Evolutionary conservation across 2,797 vertebrate genomes (phyloP), one percentile per base, ranked within the genome.

Genomic region (Echeneis naucrates): DNA sequence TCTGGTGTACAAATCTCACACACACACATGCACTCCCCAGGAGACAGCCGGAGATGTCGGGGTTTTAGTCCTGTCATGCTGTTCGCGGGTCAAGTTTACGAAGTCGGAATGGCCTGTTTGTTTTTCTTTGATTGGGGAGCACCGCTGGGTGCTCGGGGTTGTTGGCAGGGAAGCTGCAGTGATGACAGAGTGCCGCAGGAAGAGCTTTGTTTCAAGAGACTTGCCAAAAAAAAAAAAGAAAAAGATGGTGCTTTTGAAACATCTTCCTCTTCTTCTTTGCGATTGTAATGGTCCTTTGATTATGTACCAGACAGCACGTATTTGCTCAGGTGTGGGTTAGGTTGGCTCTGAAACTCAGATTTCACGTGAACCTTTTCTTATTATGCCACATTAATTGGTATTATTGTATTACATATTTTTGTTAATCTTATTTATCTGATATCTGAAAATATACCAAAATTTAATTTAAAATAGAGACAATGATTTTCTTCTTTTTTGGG

Each of bases 71-170:
- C 75, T n/a, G 81, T 89, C 90, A 77, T 53, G 89, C 90, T 88
- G 87, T 84, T 92, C 77, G 76, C 94, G 90, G 96, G 96, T 97
- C 96, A 96, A 96, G 95, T 97, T 96, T 96, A 94, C 91, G 77
- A 88, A 87, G 86, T 88, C 44, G 12, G 83, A 88, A 88, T 80
- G 82, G 80, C 75, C 73, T 85, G 90, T 92, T 92, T 89, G 90
- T 92, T 92, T 90, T 89, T 33, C 88, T 87, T 35, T 88, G 85
- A 89, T 87, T 84, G 89, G 86, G 68, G 68, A 72, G 71, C 86
- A 63, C 85, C 6, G 77, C 83, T 80, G 90, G 87, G 86, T 33
- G 60, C 87, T 89, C 55, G 47, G 80, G 85, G 84, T 87, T 83
- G 74, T 88, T 88, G 88, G 90, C 70, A 66, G 60, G 78, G 81